A percentile compares a stretch with the other conserved stretches of the same genome.
phyloP scores from a whole-genome alignment of 2,797 vertebrate species.

The Phataginus tetradactyla region DNA sequence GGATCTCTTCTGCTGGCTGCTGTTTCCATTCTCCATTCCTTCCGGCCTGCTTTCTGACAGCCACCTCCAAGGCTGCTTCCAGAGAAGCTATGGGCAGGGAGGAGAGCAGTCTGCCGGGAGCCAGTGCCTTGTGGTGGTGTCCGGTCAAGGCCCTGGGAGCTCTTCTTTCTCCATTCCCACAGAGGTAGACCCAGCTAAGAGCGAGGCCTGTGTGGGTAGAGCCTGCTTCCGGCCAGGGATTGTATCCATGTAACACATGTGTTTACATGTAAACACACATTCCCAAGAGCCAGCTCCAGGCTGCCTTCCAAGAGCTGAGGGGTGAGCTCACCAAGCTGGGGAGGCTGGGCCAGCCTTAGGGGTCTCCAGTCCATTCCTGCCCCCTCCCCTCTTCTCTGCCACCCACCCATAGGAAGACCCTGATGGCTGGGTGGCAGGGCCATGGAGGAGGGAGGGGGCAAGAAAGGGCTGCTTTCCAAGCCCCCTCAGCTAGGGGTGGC shows the following conservation, averaged over 20 bases:
- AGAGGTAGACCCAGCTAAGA: background rate
- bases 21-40: background rate
- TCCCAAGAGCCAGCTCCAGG: constrained; percentile 71
- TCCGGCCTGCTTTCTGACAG: constrained; percentile 22
- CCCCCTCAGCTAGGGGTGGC: constrained; percentile 24
- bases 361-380: background rate
- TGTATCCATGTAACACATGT: constrained; percentile 72
- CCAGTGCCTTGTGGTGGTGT: background rate
- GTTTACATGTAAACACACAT: constrained; percentile 79
- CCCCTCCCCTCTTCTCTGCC: background rate
- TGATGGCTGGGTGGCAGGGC: background rate
- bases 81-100: background rate
- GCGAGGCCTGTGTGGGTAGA: constrained; percentile 48
- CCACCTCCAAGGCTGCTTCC: constrained; percentile 8
- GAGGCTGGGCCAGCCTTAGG: background rate
- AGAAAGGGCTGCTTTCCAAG: background rate
- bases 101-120: background rate
- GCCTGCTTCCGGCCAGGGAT: constrained; percentile 40
- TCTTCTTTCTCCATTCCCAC: background rate
- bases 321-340: constrained; percentile 23
- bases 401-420: background rate
- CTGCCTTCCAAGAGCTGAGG: constrained; percentile 76
- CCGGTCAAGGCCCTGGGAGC: constrained; percentile 7
- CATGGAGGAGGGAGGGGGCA: background rate
- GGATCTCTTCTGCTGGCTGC: background rate